Evolutionary conservation across 2,113 vertebrate genomes (phyloP).

Genomic region (Meles meles): DNA sequence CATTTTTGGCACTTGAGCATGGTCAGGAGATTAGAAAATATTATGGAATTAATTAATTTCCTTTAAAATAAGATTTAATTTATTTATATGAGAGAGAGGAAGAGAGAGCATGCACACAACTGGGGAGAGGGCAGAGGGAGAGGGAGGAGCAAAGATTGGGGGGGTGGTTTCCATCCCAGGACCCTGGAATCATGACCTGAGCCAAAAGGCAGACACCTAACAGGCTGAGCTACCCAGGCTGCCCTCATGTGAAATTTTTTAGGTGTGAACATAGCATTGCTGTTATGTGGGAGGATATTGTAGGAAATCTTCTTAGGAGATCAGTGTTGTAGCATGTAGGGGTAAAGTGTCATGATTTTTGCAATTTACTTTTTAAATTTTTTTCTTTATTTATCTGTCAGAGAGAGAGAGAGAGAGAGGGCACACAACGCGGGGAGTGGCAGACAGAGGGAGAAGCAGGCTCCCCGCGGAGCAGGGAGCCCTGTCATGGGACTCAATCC

Average conservation of each 20-base stretch:
- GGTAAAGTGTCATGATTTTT: not conserved
- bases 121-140: not conserved
- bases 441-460: too few species aligned
- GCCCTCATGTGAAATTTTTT: not conserved
- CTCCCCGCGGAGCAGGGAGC: too few species aligned
- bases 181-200: too few species aligned
- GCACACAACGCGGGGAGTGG: too few species aligned
- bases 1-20: not conserved
- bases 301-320: not conserved
- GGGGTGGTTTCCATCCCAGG: too few species aligned
- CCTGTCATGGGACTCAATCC: too few species aligned
- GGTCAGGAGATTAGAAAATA: not conserved
- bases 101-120: not conserved
- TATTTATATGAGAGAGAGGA: not conserved
- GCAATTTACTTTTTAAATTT: not conserved
- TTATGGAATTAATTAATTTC: not conserved
- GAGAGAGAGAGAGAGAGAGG: too few species aligned
- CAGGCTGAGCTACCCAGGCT: not conserved
- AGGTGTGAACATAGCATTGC: not conserved
- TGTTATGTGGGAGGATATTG: not conserved
- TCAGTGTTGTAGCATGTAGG: not conserved
- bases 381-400: too few species aligned
- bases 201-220: too few species aligned
- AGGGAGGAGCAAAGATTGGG: not conserved
- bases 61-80: not conserved